Conservation (phyloP, 1,140 invertebrate genomes). For the Ruditapes philippinarum region DNA sequence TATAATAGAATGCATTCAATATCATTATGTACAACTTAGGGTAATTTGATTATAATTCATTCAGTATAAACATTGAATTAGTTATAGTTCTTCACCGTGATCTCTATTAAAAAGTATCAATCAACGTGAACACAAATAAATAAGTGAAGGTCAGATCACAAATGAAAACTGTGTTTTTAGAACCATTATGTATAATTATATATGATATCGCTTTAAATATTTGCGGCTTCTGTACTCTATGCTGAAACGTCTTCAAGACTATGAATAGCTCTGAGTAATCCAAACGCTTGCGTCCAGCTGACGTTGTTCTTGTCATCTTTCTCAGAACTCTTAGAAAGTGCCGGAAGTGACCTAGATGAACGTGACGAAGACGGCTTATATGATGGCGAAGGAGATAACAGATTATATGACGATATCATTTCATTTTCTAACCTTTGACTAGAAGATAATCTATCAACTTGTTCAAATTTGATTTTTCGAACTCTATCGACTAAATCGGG, state of each 20-base stretch:
- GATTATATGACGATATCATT: constrained; percentile 47
- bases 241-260: constrained; percentile 44
- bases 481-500: constrained; percentile 46
- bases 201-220: too few species aligned
- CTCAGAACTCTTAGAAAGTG: constrained; percentile 38
- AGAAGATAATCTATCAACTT: constrained; percentile 36
- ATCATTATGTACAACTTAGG: too few species aligned
- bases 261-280: constrained; percentile 47
- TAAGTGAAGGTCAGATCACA: too few species aligned
- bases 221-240: too few species aligned
- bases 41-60: too few species aligned
- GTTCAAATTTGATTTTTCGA: constrained; percentile 31
- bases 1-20: too few species aligned
- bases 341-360: constrained; percentile 52
- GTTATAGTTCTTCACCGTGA: too few species aligned
- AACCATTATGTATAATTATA: too few species aligned
- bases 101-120: too few species aligned
- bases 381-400: constrained; percentile 25
- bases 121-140: too few species aligned
- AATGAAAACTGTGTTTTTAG: too few species aligned
- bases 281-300: constrained; percentile 62
- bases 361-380: constrained; percentile 59
- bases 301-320: constrained; percentile 33
- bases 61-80: too few species aligned
- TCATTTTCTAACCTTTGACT: constrained; percentile 52